Evolutionary conservation across 1,140 invertebrate genomes (phyloP), one percentile per base, ranked within the genome.

Genomic region (Drosophila ironensis): DNA sequence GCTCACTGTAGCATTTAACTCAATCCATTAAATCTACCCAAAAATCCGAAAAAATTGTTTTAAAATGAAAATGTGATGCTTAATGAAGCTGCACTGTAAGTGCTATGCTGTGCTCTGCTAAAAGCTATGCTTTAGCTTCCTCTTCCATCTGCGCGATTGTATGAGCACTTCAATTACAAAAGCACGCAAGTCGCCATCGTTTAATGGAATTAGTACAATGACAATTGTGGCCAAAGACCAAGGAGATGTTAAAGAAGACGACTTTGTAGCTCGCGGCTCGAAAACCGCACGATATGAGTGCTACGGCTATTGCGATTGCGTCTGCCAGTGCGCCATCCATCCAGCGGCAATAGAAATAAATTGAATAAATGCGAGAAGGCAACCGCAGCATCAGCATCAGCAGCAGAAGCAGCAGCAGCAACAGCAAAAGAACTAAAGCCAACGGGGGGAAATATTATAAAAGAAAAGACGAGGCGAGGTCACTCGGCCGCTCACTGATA

Each of bases 191-290:
- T 81, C 50, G 57, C 69, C 53, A 46, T 80, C 76, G 69, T 78
- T 82, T 84, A 82, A 84, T 82, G 78, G 80, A 82, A 82, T 82
- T 82, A 84, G 78, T 84, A 82, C 78, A 84, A 82, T 78, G 78
- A 84, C 78, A 82, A 82, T 82, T 82, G 63, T 67, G 76, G 76
- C 77, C 80, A 77, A 76, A 77, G 80, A 54, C 64, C 59, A 70
- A 82, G 59, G 57, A 61, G 81, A 82, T 53, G 56, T 70, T 53
- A 37, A 59, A 48, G 64, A 82, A 81, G 56, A 48, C 72, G 64
- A 64, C 59, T 61, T n/a, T n/a, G n/a, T 47, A 38, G 57, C 59
- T 38, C 48, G 25, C 52, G n/a, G 20, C 30, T 20, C 59, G 51
- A 53, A 37, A 60, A 25, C 48, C 47, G n/a, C 54, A 46, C 28